A percentile compares a stretch with the other conserved stretches of the same genome.
Evolutionary conservation across 2,888 invertebrate genomes (phyloP).

Genomic region (Apamea epomidion): DNA sequence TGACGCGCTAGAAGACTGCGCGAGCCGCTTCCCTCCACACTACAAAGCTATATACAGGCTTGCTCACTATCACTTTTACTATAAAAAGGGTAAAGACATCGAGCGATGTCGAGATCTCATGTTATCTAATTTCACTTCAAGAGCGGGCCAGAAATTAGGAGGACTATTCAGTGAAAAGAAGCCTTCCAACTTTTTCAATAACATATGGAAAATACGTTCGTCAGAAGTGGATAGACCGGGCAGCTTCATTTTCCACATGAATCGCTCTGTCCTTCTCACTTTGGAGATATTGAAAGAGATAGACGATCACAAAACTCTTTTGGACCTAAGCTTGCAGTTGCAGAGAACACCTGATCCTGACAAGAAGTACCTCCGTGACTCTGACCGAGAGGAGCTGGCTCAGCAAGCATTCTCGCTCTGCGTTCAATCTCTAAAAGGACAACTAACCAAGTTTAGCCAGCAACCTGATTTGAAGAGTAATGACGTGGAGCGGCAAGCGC

Average conservation of each 20-base stretch:
- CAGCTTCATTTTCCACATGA: conserved; percentile 97
- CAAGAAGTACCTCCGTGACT: conserved; percentile 96
- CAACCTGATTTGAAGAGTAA: conserved; percentile 86
- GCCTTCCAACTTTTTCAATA: conserved; percentile 96
- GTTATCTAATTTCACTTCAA: conserved; percentile 92
- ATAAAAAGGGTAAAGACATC: conserved; percentile 92
- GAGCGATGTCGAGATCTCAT: conserved; percentile 93
- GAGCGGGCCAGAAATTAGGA: conserved; percentile 92
- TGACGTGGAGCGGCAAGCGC: conserved; percentile 86
- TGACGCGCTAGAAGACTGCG: conserved; percentile 95
- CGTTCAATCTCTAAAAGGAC: conserved; percentile 92
- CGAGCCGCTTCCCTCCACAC: conserved; percentile 96
- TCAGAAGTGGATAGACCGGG: conserved; percentile 98
- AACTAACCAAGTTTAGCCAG: conserved; percentile 89
- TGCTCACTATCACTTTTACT: conserved; percentile 95
- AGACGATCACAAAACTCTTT: conserved; percentile 94
- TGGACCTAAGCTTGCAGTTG: conserved; percentile 95
- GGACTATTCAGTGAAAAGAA: conserved; percentile 97
- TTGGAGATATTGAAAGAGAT: conserved; percentile 95
- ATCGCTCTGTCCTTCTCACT: conserved; percentile 94
- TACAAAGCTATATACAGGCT: conserved; percentile 98
- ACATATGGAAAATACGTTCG: conserved; percentile 97
- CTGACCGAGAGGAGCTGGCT: conserved; percentile 95
- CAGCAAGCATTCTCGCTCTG: conserved; percentile 94
- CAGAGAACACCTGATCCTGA: conserved; percentile 95